A percentile compares a stretch with the other conserved stretches of the same genome.
phyloP scores from a whole-genome alignment of 2,113 vertebrate genomes.

The Sapajus apella region DNA sequence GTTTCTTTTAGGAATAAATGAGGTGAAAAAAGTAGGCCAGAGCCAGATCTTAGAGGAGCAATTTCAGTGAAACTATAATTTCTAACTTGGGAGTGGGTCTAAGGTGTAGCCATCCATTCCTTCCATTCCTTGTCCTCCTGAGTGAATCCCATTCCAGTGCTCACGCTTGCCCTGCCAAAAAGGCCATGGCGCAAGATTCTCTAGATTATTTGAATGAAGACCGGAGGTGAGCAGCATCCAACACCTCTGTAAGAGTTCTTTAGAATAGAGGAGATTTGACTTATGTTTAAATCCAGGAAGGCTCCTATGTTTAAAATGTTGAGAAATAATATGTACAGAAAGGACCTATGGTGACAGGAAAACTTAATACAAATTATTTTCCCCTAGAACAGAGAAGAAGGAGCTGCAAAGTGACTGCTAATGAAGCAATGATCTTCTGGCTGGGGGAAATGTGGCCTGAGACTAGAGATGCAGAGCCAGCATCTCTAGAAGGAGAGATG shows the following conservation, averaged over 20 bases:
- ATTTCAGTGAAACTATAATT: not conserved
- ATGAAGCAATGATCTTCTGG: not conserved
- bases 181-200: not conserved
- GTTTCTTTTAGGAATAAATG: not conserved
- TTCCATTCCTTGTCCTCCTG: not conserved
- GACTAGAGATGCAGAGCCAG: not conserved
- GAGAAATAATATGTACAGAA: not conserved
- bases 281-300: not conserved
- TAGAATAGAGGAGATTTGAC: not conserved
- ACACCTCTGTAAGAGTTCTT: not conserved
- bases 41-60: not conserved
- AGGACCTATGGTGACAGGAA: not conserved
- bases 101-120: not conserved
- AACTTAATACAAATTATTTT: not conserved
- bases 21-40: not conserved
- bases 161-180: not conserved
- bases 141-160: not conserved
- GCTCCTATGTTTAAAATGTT: not conserved
- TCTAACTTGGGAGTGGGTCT: not conserved
- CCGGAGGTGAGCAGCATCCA: not conserved
- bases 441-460: not conserved
- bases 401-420: not conserved
- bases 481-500: not conserved
- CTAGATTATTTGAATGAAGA: not conserved
- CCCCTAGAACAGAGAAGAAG: not conserved